A percentile compares a stretch with the other conserved stretches of the same genome.
Conservation (phyloP, 2,888 invertebrate species). For the Drosophila testacea region DNA sequence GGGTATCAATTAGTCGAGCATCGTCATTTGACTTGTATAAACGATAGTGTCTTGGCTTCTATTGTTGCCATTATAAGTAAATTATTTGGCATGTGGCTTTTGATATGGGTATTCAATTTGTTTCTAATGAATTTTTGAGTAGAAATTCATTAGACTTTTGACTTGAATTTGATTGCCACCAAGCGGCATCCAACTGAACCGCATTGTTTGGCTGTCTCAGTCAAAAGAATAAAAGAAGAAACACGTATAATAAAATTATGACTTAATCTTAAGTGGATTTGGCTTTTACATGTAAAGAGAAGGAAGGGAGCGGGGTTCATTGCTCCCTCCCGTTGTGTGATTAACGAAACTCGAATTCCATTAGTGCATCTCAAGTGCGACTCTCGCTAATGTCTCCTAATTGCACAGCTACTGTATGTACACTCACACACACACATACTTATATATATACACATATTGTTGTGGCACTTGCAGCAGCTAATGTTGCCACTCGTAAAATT, state of each 20-base stretch:
- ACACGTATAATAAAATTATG: conserved; percentile 43
- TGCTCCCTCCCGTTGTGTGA: conserved; percentile 34
- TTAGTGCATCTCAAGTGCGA: conserved; percentile 54
- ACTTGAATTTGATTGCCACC: conserved; percentile 58
- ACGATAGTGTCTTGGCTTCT: conserved; percentile 23
- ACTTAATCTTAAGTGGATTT: conserved; percentile 80
- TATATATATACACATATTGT: not conserved
- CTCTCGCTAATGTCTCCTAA: conserved; percentile 56
- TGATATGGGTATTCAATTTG: conserved; percentile 69
- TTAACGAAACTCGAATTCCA: conserved; percentile 61
- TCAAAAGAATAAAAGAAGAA: conserved; percentile 7
- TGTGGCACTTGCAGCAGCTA: conserved; percentile 42
- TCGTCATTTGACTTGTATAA: not conserved
- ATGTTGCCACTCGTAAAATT: conserved; percentile 62
- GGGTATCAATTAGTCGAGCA: conserved; percentile 4
- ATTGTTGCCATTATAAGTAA: conserved; percentile 51
- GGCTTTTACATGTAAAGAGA: conserved; percentile 23
- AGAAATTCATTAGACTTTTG: conserved; percentile 69
- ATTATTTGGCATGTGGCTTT: conserved; percentile 64
- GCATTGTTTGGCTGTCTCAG: conserved; percentile 21
- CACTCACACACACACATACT: conserved; percentile 1
- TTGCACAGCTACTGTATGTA: conserved; percentile 44
- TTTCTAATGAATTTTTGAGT: conserved; percentile 76
- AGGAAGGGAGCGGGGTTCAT: conserved; percentile 16
- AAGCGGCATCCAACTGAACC: conserved; percentile 16